phyloP scores from a whole-genome alignment of 2,888 invertebrate species.

The Agriopis marginaria region DNA sequence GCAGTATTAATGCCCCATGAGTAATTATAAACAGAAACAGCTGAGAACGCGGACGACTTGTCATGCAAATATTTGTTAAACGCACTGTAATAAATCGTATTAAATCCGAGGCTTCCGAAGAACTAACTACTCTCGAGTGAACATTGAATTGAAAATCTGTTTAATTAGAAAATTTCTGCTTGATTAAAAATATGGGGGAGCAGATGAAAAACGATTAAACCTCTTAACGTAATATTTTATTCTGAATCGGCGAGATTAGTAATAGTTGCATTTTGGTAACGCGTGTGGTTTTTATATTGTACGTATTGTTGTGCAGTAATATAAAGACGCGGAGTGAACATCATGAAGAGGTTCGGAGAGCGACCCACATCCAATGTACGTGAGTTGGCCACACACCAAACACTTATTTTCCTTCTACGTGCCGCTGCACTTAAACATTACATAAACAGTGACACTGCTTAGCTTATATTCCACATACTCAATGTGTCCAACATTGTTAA shows the following conservation, averaged over 20 bases:
- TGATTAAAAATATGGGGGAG: constrained; percentile 1
- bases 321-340: constrained; percentile 21
- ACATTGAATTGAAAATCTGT: constrained; percentile 15
- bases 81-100: constrained; percentile 38
- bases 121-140: constrained; percentile 17
- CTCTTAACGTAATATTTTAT: not conserved
- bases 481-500: constrained; percentile 22
- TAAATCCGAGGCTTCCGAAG: constrained; percentile 12
- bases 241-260: not conserved
- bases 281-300: constrained; percentile 21
- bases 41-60: constrained; percentile 45
- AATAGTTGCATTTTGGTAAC: not conserved
- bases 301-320: constrained; percentile 18
- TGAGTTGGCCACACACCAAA: constrained; percentile 76
- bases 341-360: constrained; percentile 46
- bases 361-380: constrained; percentile 63
- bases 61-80: constrained; percentile 34
- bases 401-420: constrained; percentile 60
- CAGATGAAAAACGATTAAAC: constrained; percentile 12
- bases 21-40: constrained; percentile 49
- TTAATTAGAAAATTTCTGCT: constrained; percentile 7
- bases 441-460: constrained; percentile 38
- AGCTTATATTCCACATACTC: constrained; percentile 23
- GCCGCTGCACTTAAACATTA: constrained; percentile 45
- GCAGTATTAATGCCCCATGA: constrained; percentile 47